A percentile compares a stretch with the other conserved stretches of the same genome.
Conservation (phyloP, 2,113 vertebrate species). For the Ornithorhynchus anatinus region DNA sequence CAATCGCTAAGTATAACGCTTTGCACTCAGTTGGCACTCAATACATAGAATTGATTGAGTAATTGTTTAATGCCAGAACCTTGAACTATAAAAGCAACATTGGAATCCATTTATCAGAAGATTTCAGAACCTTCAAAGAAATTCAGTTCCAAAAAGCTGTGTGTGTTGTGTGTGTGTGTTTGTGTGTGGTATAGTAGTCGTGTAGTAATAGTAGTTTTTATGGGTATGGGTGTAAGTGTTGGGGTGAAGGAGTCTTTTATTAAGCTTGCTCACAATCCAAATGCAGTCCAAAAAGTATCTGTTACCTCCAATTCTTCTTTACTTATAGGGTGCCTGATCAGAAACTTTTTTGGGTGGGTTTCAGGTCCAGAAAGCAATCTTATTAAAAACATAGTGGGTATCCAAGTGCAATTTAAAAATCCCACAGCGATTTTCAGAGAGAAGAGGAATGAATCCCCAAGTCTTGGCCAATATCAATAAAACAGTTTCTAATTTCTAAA, state of each 20-base stretch:
- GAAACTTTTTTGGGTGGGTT: constrained; percentile 39
- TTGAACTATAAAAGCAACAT: constrained; percentile 37
- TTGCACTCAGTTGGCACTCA: no score
- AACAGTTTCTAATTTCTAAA: constrained; percentile 63
- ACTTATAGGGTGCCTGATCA: constrained; percentile 8
- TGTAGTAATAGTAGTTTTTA: no score
- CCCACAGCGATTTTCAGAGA: constrained; percentile 47
- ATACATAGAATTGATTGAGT: no score
- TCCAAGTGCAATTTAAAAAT: constrained; percentile 54
- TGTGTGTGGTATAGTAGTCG: no score
- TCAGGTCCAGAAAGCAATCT: constrained; percentile 51
- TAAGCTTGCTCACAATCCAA: constrained; percentile 15
- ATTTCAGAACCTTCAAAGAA: constrained; percentile 38
- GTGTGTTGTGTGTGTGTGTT: constrained; percentile 4
- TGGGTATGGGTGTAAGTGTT: constrained; percentile 1
- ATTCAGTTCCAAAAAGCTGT: constrained; percentile 24
- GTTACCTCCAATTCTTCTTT: constrained; percentile 27
- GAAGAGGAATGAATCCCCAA: constrained; percentile 54
- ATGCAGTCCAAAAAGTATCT: constrained; percentile 3
- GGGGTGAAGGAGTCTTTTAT: neutral
- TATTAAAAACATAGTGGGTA: constrained; percentile 40
- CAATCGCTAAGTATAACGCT: no score
- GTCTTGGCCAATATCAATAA: constrained; percentile 57
- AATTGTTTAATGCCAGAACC: constrained; percentile 43
- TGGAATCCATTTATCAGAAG: constrained; percentile 45